These are phyloP conservation scores for Sphenodon punctatus DNA, from an alignment of 2,797 vertebrate genomes.

Conservation along the genomic window DNA sequence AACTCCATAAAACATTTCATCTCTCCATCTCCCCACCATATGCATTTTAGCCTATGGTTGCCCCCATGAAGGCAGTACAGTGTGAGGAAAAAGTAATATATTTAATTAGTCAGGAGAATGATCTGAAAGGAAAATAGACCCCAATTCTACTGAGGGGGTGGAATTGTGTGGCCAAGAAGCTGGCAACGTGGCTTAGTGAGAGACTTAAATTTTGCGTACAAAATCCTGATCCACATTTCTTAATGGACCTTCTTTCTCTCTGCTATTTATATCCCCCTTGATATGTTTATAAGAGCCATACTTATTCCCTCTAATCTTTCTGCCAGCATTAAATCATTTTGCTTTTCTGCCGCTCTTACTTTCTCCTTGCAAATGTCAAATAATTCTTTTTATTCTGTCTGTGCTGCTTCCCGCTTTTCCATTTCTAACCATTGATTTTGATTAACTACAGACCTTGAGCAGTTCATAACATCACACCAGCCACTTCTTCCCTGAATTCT, in stretches of 20 bases:
- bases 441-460: background rate
- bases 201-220: background rate
- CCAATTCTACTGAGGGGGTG: background rate
- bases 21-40: no score
- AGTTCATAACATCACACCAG: background rate
- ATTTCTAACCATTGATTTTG: background rate
- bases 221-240: background rate
- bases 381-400: background rate
- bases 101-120: background rate
- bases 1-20: no score
- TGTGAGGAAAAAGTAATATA: no score
- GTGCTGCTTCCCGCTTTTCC: background rate
- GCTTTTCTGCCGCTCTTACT: background rate
- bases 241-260: background rate
- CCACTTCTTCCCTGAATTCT: background rate
- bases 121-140: conserved; percentile 12
- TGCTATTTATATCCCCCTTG: background rate
- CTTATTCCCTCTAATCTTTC: background rate
- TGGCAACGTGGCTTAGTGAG: background rate
- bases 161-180: background rate
- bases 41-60: no score
- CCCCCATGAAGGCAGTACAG: no score
- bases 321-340: background rate
- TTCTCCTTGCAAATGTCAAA: background rate
- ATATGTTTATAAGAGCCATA: background rate